phyloP scores from a whole-genome alignment of 2,113 vertebrate genomes.

The Acanthisitta chloris region DNA sequence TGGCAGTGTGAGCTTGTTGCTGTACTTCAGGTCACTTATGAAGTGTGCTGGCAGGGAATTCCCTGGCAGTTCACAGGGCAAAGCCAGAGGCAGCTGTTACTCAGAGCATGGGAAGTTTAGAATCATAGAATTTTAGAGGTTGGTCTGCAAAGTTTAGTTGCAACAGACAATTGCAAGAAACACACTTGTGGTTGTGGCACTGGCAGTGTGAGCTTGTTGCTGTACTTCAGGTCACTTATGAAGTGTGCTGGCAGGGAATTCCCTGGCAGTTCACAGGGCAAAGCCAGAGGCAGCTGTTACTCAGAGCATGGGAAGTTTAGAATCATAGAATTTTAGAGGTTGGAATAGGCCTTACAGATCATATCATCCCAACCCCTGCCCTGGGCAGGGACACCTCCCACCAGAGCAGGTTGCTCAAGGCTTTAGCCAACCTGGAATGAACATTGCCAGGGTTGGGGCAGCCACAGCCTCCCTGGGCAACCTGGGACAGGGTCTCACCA shows the following conservation, averaged over 20 bases:
- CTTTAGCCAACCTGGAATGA: too few species aligned
- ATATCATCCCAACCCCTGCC: too few species aligned
- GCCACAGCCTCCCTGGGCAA: too few species aligned
- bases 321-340: too few species aligned
- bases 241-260: neutral
- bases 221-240: neutral
- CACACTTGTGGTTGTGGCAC: rapidly evolving
- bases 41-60: neutral
- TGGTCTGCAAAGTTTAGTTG: neutral
- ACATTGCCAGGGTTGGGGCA: too few species aligned
- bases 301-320: neutral
- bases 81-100: neutral
- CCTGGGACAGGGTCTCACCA: too few species aligned
- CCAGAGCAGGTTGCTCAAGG: too few species aligned
- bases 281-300: neutral
- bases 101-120: neutral
- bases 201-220: neutral
- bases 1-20: neutral
- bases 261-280: neutral
- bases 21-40: neutral
- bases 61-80: neutral
- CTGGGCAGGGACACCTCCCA: too few species aligned
- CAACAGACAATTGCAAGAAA: neutral
- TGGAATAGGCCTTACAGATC: too few species aligned
- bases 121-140: too few species aligned